Conservation (phyloP, 2,797 vertebrate species). For the Limosa lapponica region DNA sequence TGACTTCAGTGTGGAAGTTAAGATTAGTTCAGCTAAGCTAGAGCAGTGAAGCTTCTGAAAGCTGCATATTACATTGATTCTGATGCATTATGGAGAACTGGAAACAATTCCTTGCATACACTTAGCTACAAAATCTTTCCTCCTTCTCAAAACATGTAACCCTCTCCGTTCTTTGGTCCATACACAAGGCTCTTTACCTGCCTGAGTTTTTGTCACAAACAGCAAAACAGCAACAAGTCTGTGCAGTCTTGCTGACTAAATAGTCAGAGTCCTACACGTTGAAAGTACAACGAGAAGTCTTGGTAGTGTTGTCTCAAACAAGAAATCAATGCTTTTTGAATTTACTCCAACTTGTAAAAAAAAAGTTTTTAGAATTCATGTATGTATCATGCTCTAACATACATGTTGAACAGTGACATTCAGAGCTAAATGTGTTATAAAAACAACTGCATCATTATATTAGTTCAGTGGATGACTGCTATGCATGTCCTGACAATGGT, state of each 20-base stretch:
- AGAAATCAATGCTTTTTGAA: neutral
- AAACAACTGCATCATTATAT: neutral
- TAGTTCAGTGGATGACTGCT: neutral
- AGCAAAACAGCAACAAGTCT: neutral
- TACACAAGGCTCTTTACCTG: neutral
- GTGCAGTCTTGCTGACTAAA: neutral
- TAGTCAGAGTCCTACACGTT: neutral
- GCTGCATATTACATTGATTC: neutral
- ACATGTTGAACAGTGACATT: neutral
- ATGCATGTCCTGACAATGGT: neutral
- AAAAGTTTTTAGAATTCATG: neutral
- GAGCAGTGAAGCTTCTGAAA: neutral
- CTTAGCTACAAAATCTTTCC: neutral
- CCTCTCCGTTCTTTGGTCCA: neutral
- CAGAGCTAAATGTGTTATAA: neutral
- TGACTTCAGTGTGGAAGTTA: neutral
- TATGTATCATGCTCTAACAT: neutral
- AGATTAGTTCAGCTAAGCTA: neutral
- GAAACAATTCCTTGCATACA: neutral
- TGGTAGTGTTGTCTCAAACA: neutral
- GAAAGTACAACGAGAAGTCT: neutral
- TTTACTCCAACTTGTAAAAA: slow-evolving; percentile 15
- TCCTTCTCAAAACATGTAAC: neutral
- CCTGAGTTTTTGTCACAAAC: neutral
- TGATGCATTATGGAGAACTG: neutral